A percentile compares a stretch with the other conserved stretches of the same genome.
Conservation (phyloP, 2,113 vertebrate species). For the Rhagologus leucostigma region DNA sequence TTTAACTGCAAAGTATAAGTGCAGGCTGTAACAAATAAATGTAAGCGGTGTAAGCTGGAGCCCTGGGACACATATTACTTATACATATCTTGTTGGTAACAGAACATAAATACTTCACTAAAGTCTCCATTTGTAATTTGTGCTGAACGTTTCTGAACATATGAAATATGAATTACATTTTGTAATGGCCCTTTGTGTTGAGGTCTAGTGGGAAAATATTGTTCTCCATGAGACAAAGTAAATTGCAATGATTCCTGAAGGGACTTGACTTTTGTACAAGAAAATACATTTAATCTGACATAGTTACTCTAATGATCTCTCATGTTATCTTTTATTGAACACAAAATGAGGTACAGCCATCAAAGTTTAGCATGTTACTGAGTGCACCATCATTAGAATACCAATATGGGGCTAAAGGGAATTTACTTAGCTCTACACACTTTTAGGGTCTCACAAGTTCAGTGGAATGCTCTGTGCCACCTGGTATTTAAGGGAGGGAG, state of each 20-base stretch:
- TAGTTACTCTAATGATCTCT: constrained; percentile 78
- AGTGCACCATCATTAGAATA: constrained; percentile 20
- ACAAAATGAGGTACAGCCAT: constrained; percentile 64
- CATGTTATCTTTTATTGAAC: constrained; percentile 78
- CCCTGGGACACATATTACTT: constrained; percentile 83
- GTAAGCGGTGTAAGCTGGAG: constrained; percentile 77
- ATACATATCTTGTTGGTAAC: constrained; percentile 86
- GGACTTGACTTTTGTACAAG: constrained; percentile 72
- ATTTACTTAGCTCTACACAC: constrained; percentile 1
- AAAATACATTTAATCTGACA: constrained; percentile 82
- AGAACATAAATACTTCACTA: constrained; percentile 92
- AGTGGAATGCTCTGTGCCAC: neutral
- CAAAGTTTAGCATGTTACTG: constrained; percentile 40
- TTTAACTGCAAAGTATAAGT: constrained; percentile 60
- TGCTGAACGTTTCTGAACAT: constrained; percentile 79
- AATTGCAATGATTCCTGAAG: constrained; percentile 81
- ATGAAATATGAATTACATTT: constrained; percentile 94
- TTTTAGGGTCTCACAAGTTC: constrained; percentile 19
- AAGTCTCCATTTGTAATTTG: constrained; percentile 86
- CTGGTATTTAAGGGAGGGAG: neutral
- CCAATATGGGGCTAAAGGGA: neutral
- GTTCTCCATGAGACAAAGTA: constrained; percentile 81
- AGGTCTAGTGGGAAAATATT: constrained; percentile 75
- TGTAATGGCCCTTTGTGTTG: constrained; percentile 86
- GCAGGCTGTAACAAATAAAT: constrained; percentile 80